A percentile compares a stretch with the other conserved stretches of the same genome.
Conservation (phyloP, 2,888 invertebrate genomes). For the Pseudococcus jackbeardsleyi region DNA sequence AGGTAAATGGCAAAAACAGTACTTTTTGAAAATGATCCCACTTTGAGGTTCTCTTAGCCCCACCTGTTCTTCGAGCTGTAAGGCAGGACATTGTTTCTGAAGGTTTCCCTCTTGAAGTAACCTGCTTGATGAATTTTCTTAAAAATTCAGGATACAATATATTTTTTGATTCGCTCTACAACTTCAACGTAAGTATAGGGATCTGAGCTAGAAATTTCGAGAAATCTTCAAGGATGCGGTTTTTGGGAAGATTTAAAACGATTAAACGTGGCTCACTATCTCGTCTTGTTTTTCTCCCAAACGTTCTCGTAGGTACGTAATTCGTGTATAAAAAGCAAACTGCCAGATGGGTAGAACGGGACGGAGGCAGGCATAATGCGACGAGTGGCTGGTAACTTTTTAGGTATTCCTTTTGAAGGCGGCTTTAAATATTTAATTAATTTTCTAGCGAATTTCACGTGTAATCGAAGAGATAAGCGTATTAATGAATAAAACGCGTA, state of each 20-base stretch:
- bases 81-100: too few relatives aligned
- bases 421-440: conserved; percentile 19
- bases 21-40: too few relatives aligned
- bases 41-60: too few relatives aligned
- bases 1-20: too few relatives aligned
- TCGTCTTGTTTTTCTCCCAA: neutral
- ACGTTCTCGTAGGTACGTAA: neutral
- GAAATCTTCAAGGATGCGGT: neutral
- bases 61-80: too few relatives aligned
- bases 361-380: neutral
- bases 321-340: too few relatives aligned
- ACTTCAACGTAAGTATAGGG: too few relatives aligned
- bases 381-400: neutral
- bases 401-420: conserved; percentile 27
- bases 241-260: conserved; percentile 6
- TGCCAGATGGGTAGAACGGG: neutral
- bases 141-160: too few relatives aligned
- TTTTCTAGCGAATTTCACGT: conserved; percentile 4
- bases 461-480: neutral
- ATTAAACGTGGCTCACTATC: neutral
- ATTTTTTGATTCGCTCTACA: too few relatives aligned
- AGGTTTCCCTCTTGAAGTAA: too few relatives aligned
- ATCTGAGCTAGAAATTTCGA: neutral
- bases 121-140: too few relatives aligned
- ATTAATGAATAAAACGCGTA: conserved; percentile 2